Base-by-base conservation (phyloP, 2,797 vertebrate genomes). In the Triplophysa bombifrons region DNA sequence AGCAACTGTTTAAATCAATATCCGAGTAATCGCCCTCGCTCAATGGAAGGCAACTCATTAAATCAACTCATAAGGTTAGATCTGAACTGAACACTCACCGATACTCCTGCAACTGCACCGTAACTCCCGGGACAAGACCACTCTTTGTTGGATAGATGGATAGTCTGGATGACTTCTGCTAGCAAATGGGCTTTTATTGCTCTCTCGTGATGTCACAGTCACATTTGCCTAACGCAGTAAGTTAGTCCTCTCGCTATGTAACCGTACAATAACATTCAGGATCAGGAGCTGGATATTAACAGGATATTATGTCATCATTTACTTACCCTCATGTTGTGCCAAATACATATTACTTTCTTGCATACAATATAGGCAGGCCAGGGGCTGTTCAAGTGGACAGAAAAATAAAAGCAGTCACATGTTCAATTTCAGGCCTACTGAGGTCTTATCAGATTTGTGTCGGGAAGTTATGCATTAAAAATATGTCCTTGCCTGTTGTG, bases 151-250 rank as follows among this genome's bases (percentile, higher is more conserved):
- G 74, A 66, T 53, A 60, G 72, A 68, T 27, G 17, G 68, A 67
- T 69, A 67, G 64, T 76, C 61, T 72, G 61, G 66, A 58, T 30
- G 53, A 70, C 64, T 74, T 81, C 80, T 74, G 78, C 84, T 78
- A 46, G 68, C 50, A 68, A 82, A 78, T 75, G 50, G 53, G 72
- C 70, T 78, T 80, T 81, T 74, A 78, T 74, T 75, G 63, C 83
- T 67, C 56, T 84, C 80, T 86, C 87, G 85, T 94, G 93, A 95
- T 92, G 93, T 93, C 92, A 95, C 88, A 89, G 64, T 84, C 87
- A 87, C 85, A 93, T 93, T 92, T 91, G 89, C 91, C 87, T 91
- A 93, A 92, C 83, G 84, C 81, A 91, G 90, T 91, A 86, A 92
- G 87, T 76, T 63, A 69, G 82, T 73, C 82, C 85, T 89, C 80